These are phyloP conservation scores for Ormyrus labotus DNA, from an alignment of 2,888 invertebrate genomes.

Conservation along the genomic window DNA sequence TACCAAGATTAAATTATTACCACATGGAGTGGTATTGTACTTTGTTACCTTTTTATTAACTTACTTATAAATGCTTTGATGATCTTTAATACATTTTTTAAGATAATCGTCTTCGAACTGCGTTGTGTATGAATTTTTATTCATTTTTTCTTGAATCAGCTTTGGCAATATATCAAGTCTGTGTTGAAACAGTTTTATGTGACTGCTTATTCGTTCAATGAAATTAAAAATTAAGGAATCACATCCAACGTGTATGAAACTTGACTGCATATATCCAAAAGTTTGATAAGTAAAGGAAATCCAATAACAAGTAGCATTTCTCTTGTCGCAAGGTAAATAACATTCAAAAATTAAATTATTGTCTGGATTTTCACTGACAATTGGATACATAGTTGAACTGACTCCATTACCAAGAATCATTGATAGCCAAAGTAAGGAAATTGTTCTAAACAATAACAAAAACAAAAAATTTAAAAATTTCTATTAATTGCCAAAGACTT, in stretches of 20 bases:
- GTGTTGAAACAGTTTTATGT: neutral
- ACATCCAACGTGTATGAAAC: neutral
- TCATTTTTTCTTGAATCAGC: too few species aligned
- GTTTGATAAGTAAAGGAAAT: neutral
- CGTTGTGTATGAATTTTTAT: neutral
- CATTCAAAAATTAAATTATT: neutral
- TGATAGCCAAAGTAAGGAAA: neutral
- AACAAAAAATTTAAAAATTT: too few species aligned
- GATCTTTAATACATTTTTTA: conserved; percentile 3
- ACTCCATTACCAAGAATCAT: neutral
- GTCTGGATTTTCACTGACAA: conserved; percentile 9
- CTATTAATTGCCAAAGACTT: too few species aligned
- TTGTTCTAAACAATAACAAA: neutral
- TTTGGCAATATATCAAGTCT: neutral
- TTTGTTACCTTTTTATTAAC: neutral
- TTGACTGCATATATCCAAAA: neutral
- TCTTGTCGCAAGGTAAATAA: conserved; percentile 1
- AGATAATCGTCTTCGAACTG: neutral
- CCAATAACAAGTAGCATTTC: conserved; percentile 3
- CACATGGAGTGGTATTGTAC: too few species aligned
- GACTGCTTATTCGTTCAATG: neutral
- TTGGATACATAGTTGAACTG: neutral
- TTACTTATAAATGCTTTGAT: conserved; percentile 10
- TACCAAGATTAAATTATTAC: too few species aligned
- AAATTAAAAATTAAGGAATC: conserved; percentile 6